These are phyloP conservation scores for Myotis findleyi DNA, from an alignment of 2,797 vertebrate species.

Conservation along the genomic window DNA sequence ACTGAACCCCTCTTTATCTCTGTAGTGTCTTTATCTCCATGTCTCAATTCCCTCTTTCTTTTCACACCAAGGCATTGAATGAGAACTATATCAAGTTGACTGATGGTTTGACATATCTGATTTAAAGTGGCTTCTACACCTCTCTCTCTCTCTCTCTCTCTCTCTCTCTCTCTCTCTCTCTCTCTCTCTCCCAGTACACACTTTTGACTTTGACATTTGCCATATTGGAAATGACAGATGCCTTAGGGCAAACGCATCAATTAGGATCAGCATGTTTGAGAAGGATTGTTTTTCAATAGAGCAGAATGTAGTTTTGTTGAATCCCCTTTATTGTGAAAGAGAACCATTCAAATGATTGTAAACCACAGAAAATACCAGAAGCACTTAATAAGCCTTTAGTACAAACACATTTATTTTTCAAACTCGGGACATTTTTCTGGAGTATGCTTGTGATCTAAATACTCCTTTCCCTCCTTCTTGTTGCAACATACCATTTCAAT, in stretches of 20 bases:
- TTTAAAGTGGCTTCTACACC: neutral
- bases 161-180: neutral
- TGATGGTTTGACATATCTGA: neutral
- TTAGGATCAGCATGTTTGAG: conserved; percentile 9
- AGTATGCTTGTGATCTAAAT: conserved; percentile 31
- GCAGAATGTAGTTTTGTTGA: conserved; percentile 11
- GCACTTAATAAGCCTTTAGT: neutral
- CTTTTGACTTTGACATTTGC: conserved; percentile 20
- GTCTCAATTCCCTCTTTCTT: conserved; percentile 24
- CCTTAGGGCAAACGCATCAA: neutral
- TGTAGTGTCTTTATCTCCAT: neutral
- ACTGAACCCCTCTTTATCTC: neutral
- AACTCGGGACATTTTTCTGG: conserved; percentile 22
- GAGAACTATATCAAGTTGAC: neutral
- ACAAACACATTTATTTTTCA: conserved; percentile 59
- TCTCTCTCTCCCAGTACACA: neutral
- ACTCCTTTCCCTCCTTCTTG: neutral
- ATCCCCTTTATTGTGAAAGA: conserved; percentile 45
- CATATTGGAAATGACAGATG: neutral
- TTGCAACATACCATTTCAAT: conserved; percentile 54
- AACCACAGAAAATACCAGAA: conserved; percentile 17
- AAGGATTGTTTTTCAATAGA: conserved; percentile 5
- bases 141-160: neutral
- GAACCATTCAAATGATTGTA: neutral
- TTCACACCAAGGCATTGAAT: conserved; percentile 21